Conservation (phyloP, 2,113 vertebrate genomes). For the Stigmatopora argus region DNA sequence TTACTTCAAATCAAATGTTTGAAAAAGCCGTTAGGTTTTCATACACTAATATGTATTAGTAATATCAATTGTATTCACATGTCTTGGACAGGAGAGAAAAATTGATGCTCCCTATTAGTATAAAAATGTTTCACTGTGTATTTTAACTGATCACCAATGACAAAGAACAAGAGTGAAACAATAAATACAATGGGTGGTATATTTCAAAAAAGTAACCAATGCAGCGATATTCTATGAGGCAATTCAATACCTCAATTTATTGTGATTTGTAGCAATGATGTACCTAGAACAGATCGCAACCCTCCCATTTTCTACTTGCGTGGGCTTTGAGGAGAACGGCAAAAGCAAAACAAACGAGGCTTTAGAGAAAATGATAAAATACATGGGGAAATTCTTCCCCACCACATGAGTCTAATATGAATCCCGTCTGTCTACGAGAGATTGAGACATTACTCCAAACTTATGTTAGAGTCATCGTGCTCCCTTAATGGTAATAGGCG, state of each 20-base stretch:
- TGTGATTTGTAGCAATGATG: background rate
- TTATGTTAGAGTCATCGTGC: slow-evolving; percentile 44
- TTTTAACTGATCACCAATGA: background rate
- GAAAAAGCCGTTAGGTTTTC: background rate
- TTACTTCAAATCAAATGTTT: no score
- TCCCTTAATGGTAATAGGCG: slow-evolving; percentile 54
- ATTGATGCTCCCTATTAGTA: background rate
- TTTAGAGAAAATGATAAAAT: background rate
- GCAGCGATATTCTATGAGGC: background rate
- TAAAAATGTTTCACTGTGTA: background rate
- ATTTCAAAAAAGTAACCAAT: background rate
- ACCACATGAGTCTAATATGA: slow-evolving; percentile 23
- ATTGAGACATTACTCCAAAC: slow-evolving; percentile 43
- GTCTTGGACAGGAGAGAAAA: background rate
- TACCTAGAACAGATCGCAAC: background rate
- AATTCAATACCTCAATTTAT: background rate
- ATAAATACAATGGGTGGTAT: background rate
- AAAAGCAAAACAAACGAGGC: background rate
- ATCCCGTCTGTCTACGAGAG: slow-evolving; percentile 40
- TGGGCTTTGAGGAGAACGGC: background rate
- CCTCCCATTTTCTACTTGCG: background rate
- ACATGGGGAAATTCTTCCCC: background rate
- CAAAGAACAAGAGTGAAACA: background rate
- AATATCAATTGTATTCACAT: background rate
- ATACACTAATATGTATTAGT: background rate